phyloP scores from a whole-genome alignment of 2,113 vertebrate species.

The Hypanus sabinus region DNA sequence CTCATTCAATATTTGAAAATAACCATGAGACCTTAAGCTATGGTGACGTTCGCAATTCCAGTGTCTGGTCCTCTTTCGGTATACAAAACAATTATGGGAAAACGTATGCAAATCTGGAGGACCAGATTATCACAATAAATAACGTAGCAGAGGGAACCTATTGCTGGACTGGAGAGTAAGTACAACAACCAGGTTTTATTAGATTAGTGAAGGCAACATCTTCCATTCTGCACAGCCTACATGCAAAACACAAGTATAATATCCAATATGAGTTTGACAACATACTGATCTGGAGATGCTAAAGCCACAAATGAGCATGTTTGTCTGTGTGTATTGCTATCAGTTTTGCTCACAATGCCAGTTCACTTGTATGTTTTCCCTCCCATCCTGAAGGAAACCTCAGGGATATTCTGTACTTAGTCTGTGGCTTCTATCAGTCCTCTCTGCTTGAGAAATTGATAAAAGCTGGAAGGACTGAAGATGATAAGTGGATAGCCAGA shows the following conservation, averaged over 20 bases:
- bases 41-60: not conserved
- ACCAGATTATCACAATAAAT: not conserved
- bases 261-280: not conserved
- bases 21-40: no score
- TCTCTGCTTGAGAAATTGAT: not conserved
- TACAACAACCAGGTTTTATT: not conserved
- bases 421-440: not conserved
- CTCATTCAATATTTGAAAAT: not conserved
- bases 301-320: not conserved
- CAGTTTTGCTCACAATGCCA: not conserved
- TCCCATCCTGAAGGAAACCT: not conserved
- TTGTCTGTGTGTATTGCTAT: not conserved
- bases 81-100: slow-evolving; percentile 21
- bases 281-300: not conserved
- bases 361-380: not conserved
- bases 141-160: not conserved
- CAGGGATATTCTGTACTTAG: not conserved
- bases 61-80: not conserved
- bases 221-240: not conserved
- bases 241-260: not conserved
- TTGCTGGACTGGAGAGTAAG: not conserved
- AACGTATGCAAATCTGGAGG: not conserved
- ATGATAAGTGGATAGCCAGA: no score
- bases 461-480: not conserved
- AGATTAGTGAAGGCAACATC: slow-evolving; percentile 19